A percentile compares a stretch with the other conserved stretches of the same genome.
These are phyloP conservation scores for Montifringilla adamsi DNA, from an alignment of 2,113 vertebrate species.

Conservation along the genomic window DNA sequence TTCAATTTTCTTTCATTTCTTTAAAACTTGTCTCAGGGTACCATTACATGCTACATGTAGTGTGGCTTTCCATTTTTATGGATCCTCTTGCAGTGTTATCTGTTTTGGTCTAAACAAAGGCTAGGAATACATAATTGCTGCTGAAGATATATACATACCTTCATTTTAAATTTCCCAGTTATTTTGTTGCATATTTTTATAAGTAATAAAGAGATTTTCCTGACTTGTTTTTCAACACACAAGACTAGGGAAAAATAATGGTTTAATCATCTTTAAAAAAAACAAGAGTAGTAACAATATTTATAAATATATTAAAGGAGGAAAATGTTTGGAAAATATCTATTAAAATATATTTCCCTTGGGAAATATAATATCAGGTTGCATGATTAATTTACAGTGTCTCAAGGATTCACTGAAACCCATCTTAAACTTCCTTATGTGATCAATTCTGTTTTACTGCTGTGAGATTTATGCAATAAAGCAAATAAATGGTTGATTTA, in stretches of 20 bases:
- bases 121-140: neutral
- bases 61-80: neutral
- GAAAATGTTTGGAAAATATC: neutral
- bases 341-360: constrained; percentile 25
- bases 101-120: neutral
- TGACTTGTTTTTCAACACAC: neutral
- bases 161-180: neutral
- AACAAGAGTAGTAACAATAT: neutral
- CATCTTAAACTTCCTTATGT: constrained; percentile 36
- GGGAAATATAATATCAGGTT: constrained; percentile 1
- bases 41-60: neutral
- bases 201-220: neutral
- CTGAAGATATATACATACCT: neutral
- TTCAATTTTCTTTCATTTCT: neutral
- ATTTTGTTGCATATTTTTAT: neutral
- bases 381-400: constrained; percentile 31
- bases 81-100: neutral
- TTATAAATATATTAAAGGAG: constrained; percentile 5
- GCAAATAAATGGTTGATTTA: constrained; percentile 49
- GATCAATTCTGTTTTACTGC: constrained; percentile 46
- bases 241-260: neutral
- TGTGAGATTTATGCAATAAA: constrained; percentile 42
- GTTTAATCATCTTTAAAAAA: constrained; percentile 2
- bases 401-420: constrained; percentile 3
- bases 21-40: neutral